Evolutionary conservation across 2,888 invertebrate species (phyloP), one percentile per base, ranked within the genome.

Genomic region (Tachystola acroxantha): DNA sequence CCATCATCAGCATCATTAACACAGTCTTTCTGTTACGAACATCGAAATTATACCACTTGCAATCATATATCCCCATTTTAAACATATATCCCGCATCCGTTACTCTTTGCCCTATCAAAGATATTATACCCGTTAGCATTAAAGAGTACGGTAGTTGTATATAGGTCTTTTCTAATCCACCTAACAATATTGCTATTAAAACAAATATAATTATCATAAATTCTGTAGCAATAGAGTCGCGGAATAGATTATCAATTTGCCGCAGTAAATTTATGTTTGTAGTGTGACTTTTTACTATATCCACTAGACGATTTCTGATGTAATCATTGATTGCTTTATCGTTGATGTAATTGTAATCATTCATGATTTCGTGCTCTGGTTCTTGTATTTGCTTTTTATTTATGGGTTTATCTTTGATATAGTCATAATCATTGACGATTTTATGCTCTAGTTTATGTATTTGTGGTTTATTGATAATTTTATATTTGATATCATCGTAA

Each of bases 11-110:
- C 45, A 80, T 65, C 2, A 76, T 26, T 7, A 65, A 36, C 0
- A 78, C 61, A 10, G 61, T 64, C 39, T 60, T 73, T 66, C 57
- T 72, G 33, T 78, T 79, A 1, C 36, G 12, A 1, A 40, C 56
- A 32, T 72, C 59, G 12, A 76, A 77, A 10, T 69, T 67, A 47
- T 80, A 78, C 79, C 80, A 81, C 16, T 70, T 60, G 26, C 72
- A 73, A 25, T 52, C 50, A 22, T 78, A 80, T 0, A 80, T 63
- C 0, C 77, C 65, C 0, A 40, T 39, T 31, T 72, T 69, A 13
- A 80, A 76, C 0, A 37, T 32, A 0, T 45, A 10, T 36, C 63
- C 64, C 0, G 78, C 73, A 10, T 79, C 72, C 34, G 70, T 64
- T 0, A 80, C 43, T 1, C 60, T 55, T 41, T 79, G 80, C 0